Conservation (phyloP, 2,113 vertebrate genomes). For the Furnarius figulus region DNA sequence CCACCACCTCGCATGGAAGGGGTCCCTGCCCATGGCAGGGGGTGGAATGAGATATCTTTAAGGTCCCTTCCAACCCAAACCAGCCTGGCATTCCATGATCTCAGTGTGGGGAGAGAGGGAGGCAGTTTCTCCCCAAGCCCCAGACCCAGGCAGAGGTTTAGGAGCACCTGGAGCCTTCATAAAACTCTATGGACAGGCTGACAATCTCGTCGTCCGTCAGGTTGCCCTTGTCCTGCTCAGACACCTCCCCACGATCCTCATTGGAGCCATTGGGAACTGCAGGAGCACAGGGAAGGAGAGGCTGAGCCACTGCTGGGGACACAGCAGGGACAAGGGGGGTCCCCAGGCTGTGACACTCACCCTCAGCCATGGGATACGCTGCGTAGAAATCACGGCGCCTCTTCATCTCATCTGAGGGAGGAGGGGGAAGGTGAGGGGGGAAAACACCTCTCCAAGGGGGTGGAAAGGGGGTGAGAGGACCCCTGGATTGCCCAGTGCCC, state of each 20-base stretch:
- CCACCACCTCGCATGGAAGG: background rate
- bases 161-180: conserved; percentile 82
- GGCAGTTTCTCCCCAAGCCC: background rate
- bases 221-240: conserved; percentile 82
- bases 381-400: conserved; percentile 90
- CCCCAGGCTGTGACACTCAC: conserved; percentile 40
- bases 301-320: fast-evolving
- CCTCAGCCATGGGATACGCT: conserved; percentile 79
- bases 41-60: background rate
- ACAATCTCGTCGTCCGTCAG: conserved; percentile 89
- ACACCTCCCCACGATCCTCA: conserved; percentile 77
- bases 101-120: background rate
- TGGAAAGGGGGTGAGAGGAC: background rate
- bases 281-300: background rate
- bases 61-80: background rate
- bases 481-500: background rate
- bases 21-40: background rate
- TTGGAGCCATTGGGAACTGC: conserved; percentile 77
- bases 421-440: background rate
- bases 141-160: background rate
- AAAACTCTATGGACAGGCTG: conserved; percentile 94
- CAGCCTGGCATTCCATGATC: background rate
- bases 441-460: background rate
- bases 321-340: background rate
- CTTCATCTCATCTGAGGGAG: conserved; percentile 90